Conservation (phyloP, 2,797 vertebrate species). For the Sebastes iracundus region DNA sequence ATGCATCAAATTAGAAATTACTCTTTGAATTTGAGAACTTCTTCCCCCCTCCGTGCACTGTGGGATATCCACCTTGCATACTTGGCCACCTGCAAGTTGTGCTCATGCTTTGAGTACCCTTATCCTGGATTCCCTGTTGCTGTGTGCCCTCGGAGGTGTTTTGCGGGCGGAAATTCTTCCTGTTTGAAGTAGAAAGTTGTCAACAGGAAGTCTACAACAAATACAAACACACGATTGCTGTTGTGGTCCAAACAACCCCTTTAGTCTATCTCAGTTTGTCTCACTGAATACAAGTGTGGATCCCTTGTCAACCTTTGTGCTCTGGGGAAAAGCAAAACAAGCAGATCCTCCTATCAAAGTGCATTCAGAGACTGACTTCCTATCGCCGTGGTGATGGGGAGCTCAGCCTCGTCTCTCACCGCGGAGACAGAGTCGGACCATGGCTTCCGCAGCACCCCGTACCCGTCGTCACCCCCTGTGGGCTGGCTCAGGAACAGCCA, state of each 20-base stretch:
- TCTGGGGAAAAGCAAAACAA: slow-evolving; percentile 13
- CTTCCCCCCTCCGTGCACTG: not conserved
- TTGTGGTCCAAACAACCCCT: slow-evolving; percentile 1
- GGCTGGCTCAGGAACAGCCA: slow-evolving; percentile 93
- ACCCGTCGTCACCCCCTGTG: slow-evolving; percentile 86
- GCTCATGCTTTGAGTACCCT: slow-evolving; percentile 4
- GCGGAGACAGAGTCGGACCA: slow-evolving; percentile 96
- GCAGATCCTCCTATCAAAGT: not conserved
- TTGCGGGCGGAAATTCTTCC: not conserved
- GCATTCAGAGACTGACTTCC: slow-evolving; percentile 21
- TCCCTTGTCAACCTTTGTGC: slow-evolving; percentile 11
- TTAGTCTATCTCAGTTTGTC: not conserved
- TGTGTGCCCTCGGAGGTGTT: not conserved
- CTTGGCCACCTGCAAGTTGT: slow-evolving; percentile 20
- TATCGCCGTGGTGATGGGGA: slow-evolving; percentile 89
- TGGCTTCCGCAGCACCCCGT: slow-evolving; percentile 88
- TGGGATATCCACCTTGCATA: slow-evolving; percentile 39
- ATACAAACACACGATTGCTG: slow-evolving; percentile 15
- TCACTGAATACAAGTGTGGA: slow-evolving; percentile 18
- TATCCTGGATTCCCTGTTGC: slow-evolving; percentile 15
- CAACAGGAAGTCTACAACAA: slow-evolving; percentile 10
- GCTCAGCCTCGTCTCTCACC: slow-evolving; percentile 95
- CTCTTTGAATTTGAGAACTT: slow-evolving; percentile 45
- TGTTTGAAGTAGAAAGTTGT: slow-evolving; percentile 19
- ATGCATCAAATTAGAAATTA: slow-evolving; percentile 23